Conservation (phyloP, 1,140 invertebrate genomes). For the Tetramorium alpestre region DNA sequence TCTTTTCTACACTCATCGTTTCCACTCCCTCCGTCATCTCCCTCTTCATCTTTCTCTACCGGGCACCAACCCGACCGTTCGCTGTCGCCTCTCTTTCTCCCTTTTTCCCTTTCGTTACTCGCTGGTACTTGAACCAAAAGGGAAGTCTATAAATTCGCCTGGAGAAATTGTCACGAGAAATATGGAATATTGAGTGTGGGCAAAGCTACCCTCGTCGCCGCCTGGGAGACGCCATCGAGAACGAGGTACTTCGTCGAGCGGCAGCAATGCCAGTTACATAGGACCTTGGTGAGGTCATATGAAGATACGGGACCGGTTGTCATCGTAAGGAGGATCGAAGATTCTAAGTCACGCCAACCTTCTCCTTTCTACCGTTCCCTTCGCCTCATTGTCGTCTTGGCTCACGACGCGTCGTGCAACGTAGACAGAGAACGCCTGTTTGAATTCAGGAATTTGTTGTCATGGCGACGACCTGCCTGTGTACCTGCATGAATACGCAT, state of each 20-base stretch:
- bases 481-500: constrained; percentile 38
- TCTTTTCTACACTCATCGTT: constrained; percentile 64
- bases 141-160: constrained; percentile 79
- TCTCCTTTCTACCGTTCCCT: background rate
- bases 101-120: background rate
- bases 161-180: constrained; percentile 78
- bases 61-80: constrained; percentile 5
- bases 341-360: constrained; percentile 10
- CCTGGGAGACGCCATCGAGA: background rate
- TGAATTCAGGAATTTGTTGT: constrained; percentile 53
- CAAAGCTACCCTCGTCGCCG: constrained; percentile 48
- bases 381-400: constrained; percentile 20
- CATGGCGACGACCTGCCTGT: constrained; percentile 33
- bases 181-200: constrained; percentile 76
- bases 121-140: constrained; percentile 54
- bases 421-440: constrained; percentile 23
- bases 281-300: background rate
- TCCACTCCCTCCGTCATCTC: constrained; percentile 16
- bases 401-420: background rate
- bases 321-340: constrained; percentile 38
- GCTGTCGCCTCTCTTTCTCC: constrained; percentile 13
- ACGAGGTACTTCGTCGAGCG: constrained; percentile 10
- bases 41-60: constrained; percentile 8
- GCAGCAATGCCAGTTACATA: constrained; percentile 4
- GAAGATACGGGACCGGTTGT: background rate